A percentile compares a stretch with the other conserved stretches of the same genome.
These are phyloP conservation scores for Drosophila merina DNA, from an alignment of 2,888 invertebrate genomes.

Conservation along the genomic window DNA sequence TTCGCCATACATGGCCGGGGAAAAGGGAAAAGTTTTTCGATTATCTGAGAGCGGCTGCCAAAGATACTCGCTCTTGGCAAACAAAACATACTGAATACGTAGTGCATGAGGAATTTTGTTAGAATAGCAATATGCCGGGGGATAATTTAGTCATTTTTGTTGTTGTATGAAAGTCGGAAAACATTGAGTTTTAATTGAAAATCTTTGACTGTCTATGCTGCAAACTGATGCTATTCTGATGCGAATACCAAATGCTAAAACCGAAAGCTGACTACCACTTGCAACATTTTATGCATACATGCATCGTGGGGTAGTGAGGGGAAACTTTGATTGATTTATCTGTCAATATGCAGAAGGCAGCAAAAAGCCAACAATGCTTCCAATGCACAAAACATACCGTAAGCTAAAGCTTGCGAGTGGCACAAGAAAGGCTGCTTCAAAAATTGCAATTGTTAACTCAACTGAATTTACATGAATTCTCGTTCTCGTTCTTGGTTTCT, in stretches of 20 bases:
- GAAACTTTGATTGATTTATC: constrained; percentile 73
- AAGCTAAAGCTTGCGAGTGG: constrained; percentile 34
- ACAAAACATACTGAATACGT: constrained; percentile 5
- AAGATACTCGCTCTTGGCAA: constrained; percentile 16
- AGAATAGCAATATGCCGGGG: constrained; percentile 46
- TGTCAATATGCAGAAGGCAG: constrained; percentile 62
- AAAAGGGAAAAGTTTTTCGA: constrained; percentile 76
- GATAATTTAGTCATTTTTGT: constrained; percentile 69
- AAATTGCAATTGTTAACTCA: constrained; percentile 75
- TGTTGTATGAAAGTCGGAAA: constrained; percentile 43
- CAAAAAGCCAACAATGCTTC: constrained; percentile 50
- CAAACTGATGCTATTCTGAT: constrained; percentile 7
- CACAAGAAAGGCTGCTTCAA: constrained; percentile 32
- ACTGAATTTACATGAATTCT: constrained; percentile 52
- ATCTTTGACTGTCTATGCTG: constrained; percentile 54
- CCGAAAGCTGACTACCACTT: constrained; percentile 26
- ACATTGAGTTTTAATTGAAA: constrained; percentile 72
- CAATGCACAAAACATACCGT: constrained; percentile 42
- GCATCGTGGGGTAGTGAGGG: not conserved
- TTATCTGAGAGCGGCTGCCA: constrained; percentile 62
- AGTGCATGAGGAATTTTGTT: constrained; percentile 13
- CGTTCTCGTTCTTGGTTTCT: not conserved
- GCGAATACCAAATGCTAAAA: constrained; percentile 26
- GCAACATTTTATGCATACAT: constrained; percentile 26
- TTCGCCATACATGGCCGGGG: constrained; percentile 33